Conservation (phyloP, 2,888 invertebrate genomes). For the Tyria jacobaeae region DNA sequence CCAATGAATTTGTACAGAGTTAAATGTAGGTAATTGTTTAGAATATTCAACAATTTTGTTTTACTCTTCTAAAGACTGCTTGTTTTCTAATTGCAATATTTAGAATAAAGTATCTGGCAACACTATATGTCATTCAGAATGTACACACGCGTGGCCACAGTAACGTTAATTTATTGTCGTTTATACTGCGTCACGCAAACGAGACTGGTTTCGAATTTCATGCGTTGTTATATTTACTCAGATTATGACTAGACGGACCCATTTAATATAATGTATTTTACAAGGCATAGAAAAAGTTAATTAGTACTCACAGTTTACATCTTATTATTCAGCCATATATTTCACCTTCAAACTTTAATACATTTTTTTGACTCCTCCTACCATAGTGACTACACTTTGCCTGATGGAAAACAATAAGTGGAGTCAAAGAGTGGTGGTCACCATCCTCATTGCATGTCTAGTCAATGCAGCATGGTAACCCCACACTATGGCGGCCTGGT, state of each 20-base stretch:
- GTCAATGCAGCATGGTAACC: no score
- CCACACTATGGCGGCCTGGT: no score
- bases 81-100: not conserved
- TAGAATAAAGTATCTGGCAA: not conserved
- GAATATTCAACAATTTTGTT: no score
- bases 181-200: not conserved
- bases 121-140: not conserved
- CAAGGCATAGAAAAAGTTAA: not conserved
- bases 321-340: not conserved
- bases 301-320: not conserved
- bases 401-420: no score
- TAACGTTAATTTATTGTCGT: not conserved
- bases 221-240: not conserved
- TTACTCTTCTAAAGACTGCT: no score
- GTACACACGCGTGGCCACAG: not conserved
- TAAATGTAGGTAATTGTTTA: no score
- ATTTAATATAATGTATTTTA: not conserved
- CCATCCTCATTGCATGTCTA: no score
- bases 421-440: no score
- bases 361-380: no score
- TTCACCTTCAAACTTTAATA: no score
- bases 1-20: no score
- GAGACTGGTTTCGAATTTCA: conserved; percentile 1
- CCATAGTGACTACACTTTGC: no score
- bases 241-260: not conserved